Evolutionary conservation across 1,140 invertebrate genomes (phyloP), one percentile per base, ranked within the genome.

Genomic region (Meloidogyne floridensis): DNA sequence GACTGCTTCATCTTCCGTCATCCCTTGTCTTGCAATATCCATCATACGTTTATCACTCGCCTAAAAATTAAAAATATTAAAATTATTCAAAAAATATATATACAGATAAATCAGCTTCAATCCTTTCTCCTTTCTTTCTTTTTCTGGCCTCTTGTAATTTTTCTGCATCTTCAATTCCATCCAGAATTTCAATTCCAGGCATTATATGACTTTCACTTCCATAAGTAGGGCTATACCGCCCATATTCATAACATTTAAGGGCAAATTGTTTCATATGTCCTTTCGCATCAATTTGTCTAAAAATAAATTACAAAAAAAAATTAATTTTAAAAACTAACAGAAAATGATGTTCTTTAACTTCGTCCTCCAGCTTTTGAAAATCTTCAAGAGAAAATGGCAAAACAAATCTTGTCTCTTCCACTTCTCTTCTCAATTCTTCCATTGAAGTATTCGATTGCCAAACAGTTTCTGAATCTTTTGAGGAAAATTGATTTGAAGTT

Each of bases 171-270:
- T 96, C 94, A 72, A 93, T 93, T 85, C 94, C 93, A 74, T 93
- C 93, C 20, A 94, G 93, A 3, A 97, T 91, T 75, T 96, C 92
- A 2, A 95, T 94, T 59, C 93, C 95, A 6, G 95, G 94, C 89
- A 96, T 95, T 9, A 97, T 90, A 43, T 94, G 93, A 47, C 92
- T 91, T 6, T 92, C 90, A 13, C 90, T 85, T 56, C 96, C 89
- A 82, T 95, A 93, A 82, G 90, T 91, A 0, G 97, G 97, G 87
- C 94, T 95, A 91, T 98, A 98, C 47, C 93, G 92, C 7, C 95
- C 95, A 18, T 92, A 87, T 80, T 93, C 92, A 90, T 96, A 98
- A 65, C 94, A 93, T 32, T 92, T 90, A 83, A 85, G 82, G 87
- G 75, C 91, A 87, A 84, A 91, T 84, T 18, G 81, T 88, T 81